Evolutionary conservation across 2,888 invertebrate genomes (phyloP).

Genomic region (Axea sp.): DNA sequence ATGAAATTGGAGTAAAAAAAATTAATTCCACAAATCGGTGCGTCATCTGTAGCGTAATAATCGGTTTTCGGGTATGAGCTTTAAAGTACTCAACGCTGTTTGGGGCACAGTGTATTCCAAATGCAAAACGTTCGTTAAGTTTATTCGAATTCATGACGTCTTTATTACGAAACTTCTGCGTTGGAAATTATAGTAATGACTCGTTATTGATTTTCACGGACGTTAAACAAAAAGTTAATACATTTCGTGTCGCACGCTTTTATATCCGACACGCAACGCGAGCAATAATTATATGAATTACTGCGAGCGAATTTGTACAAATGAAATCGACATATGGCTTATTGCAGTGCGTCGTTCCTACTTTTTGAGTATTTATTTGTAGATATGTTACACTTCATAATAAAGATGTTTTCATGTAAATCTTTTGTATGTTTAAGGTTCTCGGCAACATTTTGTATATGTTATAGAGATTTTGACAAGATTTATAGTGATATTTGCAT

Average conservation of each 20-base stretch:
- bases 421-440: too few species aligned
- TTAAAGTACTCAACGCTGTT: conserved; percentile 1
- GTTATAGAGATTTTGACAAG: too few species aligned
- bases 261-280: conserved; percentile 26
- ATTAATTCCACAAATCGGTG: not conserved
- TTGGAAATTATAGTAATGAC: conserved; percentile 44
- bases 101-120: conserved; percentile 13
- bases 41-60: not conserved
- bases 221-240: conserved; percentile 32
- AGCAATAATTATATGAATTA: conserved; percentile 35
- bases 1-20: not conserved
- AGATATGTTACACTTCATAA: too few species aligned
- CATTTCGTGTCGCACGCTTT: conserved; percentile 23
- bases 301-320: conserved; percentile 17
- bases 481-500: too few species aligned
- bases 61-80: not conserved
- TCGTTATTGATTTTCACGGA: conserved; percentile 35
- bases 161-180: conserved; percentile 43
- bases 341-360: too few species aligned
- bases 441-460: too few species aligned
- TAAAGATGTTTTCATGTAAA: too few species aligned
- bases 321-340: conserved; percentile 4
- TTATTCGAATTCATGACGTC: conserved; percentile 40
- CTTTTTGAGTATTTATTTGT: too few species aligned
- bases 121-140: conserved; percentile 35